These are phyloP conservation scores for Phylloscopus whistleri DNA, from an alignment of 2,113 vertebrate species.

Conservation along the genomic window DNA sequence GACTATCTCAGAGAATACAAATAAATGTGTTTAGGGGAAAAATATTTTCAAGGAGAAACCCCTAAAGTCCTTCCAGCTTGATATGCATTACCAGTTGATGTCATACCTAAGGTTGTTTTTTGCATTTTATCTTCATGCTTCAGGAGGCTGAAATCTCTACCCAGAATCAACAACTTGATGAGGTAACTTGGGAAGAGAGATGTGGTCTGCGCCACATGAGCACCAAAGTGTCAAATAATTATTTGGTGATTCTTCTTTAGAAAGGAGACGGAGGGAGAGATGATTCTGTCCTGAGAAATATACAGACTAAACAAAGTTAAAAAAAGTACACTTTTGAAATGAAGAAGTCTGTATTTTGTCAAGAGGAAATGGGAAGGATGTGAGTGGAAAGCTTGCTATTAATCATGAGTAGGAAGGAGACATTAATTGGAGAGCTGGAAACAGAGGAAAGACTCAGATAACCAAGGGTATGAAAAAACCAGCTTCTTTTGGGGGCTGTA, in stretches of 20 bases:
- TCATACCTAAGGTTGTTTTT: background rate
- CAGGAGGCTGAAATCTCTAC: background rate
- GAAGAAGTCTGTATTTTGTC: background rate
- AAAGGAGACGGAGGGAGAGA: background rate
- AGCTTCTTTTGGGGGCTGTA: background rate
- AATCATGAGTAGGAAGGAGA: background rate
- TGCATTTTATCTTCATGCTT: slow-evolving; percentile 4
- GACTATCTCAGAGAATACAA: slow-evolving; percentile 26
- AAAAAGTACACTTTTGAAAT: background rate
- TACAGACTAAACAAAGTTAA: background rate
- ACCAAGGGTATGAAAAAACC: background rate
- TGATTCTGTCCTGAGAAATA: background rate
- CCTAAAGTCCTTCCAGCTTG: background rate
- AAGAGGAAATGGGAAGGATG: background rate
- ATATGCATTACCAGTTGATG: background rate
- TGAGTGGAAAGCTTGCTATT: background rate
- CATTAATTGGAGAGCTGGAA: background rate
- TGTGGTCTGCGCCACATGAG: background rate
- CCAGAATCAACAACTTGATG: background rate
- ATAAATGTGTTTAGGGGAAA: background rate
- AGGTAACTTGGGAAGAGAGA: background rate
- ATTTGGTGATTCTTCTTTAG: background rate
- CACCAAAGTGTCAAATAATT: background rate
- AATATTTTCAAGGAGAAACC: slow-evolving; percentile 29
- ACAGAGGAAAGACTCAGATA: background rate